phyloP scores from a whole-genome alignment of 2,113 vertebrate species.

The Elanus axillaris region DNA sequence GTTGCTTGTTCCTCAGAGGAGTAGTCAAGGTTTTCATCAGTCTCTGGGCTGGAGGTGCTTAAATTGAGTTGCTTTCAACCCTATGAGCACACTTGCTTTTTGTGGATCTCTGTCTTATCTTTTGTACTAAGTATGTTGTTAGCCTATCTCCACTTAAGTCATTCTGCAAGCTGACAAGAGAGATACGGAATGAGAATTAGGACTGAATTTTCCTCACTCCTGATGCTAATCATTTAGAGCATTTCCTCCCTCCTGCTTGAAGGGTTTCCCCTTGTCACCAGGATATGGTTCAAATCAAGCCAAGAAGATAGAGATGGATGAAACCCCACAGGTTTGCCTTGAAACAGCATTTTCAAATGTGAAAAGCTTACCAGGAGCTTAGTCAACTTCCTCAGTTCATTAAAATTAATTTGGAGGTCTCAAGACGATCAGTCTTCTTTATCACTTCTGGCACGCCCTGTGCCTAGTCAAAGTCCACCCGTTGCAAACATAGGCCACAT shows the following conservation, averaged over 20 bases:
- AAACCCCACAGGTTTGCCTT: conserved; percentile 7
- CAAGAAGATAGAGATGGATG: background rate
- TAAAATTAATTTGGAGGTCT: conserved; percentile 51
- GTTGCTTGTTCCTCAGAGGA: background rate
- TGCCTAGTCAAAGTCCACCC: background rate
- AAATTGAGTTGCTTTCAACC: background rate
- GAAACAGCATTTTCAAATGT: background rate
- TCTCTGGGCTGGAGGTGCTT: background rate
- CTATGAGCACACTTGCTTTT: background rate
- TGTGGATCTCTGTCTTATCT: background rate
- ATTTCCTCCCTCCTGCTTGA: conserved; percentile 4
- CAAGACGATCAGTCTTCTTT: background rate
- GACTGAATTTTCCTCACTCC: background rate
- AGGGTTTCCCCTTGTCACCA: background rate
- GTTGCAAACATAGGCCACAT: background rate
- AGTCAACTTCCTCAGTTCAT: conserved; percentile 31
- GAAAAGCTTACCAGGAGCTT: conserved; percentile 5
- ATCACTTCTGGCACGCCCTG: background rate
- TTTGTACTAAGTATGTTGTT: background rate
- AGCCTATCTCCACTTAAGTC: background rate
- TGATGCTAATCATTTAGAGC: background rate
- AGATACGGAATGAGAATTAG: background rate
- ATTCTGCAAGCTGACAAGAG: background rate
- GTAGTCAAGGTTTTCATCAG: background rate
- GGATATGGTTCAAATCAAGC: background rate